These are phyloP conservation scores for Radopholus similis DNA, from an alignment of 1,140 invertebrate species.

Conservation along the genomic window DNA sequence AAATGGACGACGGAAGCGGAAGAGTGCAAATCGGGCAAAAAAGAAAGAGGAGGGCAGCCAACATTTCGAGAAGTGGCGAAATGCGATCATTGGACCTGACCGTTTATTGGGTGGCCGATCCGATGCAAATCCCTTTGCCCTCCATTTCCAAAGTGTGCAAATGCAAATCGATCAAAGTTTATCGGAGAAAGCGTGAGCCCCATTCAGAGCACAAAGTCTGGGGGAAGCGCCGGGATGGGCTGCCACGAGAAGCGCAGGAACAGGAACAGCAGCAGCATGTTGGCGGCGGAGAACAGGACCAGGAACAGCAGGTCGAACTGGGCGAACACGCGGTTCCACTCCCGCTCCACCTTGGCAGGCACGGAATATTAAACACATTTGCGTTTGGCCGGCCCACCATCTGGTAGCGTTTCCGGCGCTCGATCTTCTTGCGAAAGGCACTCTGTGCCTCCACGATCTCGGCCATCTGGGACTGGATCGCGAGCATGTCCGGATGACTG, in stretches of 20 bases:
- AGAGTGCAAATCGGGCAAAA: background rate
- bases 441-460: conserved; percentile 40
- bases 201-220: conserved; percentile 1
- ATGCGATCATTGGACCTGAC: background rate
- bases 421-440: conserved; percentile 36
- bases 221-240: conserved; percentile 34
- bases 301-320: conserved; percentile 52
- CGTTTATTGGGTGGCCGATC: background rate
- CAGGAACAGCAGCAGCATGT: conserved; percentile 45
- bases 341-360: conserved; percentile 47
- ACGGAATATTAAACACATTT: conserved; percentile 6
- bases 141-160: no score
- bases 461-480: conserved; percentile 26
- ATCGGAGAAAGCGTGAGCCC: no score
- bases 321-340: conserved; percentile 51
- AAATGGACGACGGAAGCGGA: no score
- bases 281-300: conserved; percentile 44
- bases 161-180: background rate
- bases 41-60: background rate
- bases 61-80: background rate
- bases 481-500: background rate
- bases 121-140: background rate
- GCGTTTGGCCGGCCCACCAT: conserved; percentile 15
- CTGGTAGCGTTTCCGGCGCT: conserved; percentile 27
- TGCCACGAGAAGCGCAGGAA: conserved; percentile 48